Conservation (phyloP, 2,113 vertebrate species). For the Pao palembangensis region DNA sequence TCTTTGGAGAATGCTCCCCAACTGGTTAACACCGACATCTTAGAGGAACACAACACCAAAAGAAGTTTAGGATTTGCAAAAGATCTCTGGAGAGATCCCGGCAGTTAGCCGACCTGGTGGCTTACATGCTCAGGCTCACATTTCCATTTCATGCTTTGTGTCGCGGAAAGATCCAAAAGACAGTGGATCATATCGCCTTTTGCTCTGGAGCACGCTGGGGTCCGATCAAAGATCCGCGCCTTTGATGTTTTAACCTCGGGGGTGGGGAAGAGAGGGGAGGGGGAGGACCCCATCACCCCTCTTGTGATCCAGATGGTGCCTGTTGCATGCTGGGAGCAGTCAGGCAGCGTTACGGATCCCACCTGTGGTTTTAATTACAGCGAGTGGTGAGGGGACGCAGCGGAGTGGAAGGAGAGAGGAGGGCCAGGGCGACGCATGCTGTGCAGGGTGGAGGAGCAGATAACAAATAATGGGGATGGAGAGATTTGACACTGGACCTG, state of each 20-base stretch:
- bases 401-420: constrained; percentile 57
- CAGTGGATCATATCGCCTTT: constrained; percentile 57
- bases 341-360: constrained; percentile 68
- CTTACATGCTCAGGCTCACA: constrained; percentile 36
- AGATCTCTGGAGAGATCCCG: constrained; percentile 30
- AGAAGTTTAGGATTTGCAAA: constrained; percentile 29
- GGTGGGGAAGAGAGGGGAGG: background rate
- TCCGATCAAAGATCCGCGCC: constrained; percentile 67
- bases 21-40: constrained; percentile 49
- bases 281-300: constrained; percentile 33
- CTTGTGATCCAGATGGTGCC: constrained; percentile 75
- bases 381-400: constrained; percentile 61
- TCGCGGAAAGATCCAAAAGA: constrained; percentile 68
- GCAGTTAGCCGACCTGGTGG: constrained; percentile 46
- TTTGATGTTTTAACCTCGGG: constrained; percentile 76
- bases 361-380: constrained; percentile 81
- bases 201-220: constrained; percentile 52
- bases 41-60: constrained; percentile 29
- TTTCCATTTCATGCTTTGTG: constrained; percentile 73
- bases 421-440: constrained; percentile 63
- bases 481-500: background rate
- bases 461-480: constrained; percentile 4
- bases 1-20: constrained; percentile 49
- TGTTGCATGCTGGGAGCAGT: constrained; percentile 74
- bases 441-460: constrained; percentile 33